These are phyloP conservation scores for Tachina fera DNA, from an alignment of 2,888 invertebrate species.

Conservation along the genomic window DNA sequence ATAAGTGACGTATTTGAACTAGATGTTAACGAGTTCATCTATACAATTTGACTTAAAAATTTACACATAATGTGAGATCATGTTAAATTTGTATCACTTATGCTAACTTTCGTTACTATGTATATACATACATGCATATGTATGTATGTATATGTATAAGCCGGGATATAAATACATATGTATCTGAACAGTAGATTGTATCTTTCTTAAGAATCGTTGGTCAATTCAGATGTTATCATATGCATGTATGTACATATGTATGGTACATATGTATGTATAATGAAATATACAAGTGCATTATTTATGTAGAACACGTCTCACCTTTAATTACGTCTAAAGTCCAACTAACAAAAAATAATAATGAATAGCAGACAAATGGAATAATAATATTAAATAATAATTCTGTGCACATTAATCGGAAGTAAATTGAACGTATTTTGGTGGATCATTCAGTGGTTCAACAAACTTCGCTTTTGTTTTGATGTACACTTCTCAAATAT, in stretches of 20 bases:
- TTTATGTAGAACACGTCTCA: constrained; percentile 48
- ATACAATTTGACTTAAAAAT: too few species aligned
- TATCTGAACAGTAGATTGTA: neutral
- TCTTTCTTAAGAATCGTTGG: constrained; percentile 34
- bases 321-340: constrained; percentile 49
- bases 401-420: constrained; percentile 62
- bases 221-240: constrained; percentile 34
- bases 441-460: constrained; percentile 36
- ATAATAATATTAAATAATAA: constrained; percentile 42
- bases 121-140: neutral
- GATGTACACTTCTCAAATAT: neutral
- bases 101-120: too few species aligned
- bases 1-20: too few species aligned
- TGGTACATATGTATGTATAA: neutral
- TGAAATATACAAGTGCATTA: neutral
- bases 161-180: neutral
- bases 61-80: too few species aligned
- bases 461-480: constrained; percentile 9
- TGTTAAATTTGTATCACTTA: too few species aligned
- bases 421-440: constrained; percentile 51
- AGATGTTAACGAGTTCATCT: too few species aligned
- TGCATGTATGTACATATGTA: neutral
- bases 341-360: constrained; percentile 19
- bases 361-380: constrained; percentile 2
- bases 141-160: too few species aligned